Evolutionary conservation across 2,113 vertebrate species (phyloP), one percentile per base, ranked within the genome.

Genomic region (Notothenia coriiceps): DNA sequence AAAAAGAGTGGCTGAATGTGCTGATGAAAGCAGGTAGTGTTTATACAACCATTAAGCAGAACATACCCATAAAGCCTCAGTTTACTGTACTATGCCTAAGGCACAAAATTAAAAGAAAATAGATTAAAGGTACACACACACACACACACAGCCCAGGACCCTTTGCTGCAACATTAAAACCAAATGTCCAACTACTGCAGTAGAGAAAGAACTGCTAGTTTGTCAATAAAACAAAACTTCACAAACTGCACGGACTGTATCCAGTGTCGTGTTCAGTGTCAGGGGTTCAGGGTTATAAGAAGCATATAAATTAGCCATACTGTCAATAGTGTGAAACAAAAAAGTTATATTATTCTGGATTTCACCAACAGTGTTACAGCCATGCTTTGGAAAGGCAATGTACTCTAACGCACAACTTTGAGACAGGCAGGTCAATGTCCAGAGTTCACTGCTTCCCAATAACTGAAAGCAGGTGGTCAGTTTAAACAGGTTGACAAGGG

Each of bases 1-100:
- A 74, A 62, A 70, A 79, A 82, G 43, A 63, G 81, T 49, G 56
- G 66, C 77, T 77, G 76, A 79, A 89, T 90, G 82, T 91, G 88
- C 85, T 87, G 83, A 79, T 83, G 70, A 51, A 82, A 74, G 82
- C 84, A 82, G 67, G 81, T 82, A 66, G 35, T 70, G 67, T 64
- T 83, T 44, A 70, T 70, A 68, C 69, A 70, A 65, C 78, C 50
- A 50, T 78, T 65, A 70, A 68, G 56, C 18, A 15, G 33, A 77
- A 64, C 49, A 76, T 65, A 70, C 17, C 14, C 44, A 63, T 40
- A 69, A 70, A 57, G 71, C 71, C 25, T 62, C 13, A 61, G 64
- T 79, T 70, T 75, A 55, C 55, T 77, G 46, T 52, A 18, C 20
- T 12, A 8, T 15, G 75, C 88, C 76, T 61, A 1, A 63, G 82